A percentile compares a stretch with the other conserved stretches of the same genome.
phyloP scores from a whole-genome alignment of 1,140 invertebrate species.

The Zaprionus ornatus region DNA sequence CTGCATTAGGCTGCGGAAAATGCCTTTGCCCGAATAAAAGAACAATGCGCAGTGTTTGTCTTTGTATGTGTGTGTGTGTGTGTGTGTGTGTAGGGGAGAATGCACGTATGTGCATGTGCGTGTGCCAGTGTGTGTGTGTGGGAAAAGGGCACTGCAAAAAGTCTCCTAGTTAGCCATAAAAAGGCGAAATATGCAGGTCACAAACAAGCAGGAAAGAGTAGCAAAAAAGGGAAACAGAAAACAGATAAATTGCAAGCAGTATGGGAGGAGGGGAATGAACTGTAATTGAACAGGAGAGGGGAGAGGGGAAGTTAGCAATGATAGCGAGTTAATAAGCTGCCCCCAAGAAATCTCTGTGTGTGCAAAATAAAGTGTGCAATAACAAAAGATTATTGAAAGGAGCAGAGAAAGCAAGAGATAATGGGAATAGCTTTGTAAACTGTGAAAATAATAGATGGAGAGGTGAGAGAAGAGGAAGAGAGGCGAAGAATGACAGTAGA shows the following conservation, averaged over 20 bases:
- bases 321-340: conserved; percentile 3
- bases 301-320: conserved; percentile 25
- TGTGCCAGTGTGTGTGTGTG: background rate
- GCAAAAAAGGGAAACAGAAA: background rate
- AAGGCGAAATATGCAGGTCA: conserved; percentile 70
- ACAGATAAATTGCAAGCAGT: conserved; percentile 21
- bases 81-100: background rate
- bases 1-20: conserved; percentile 47
- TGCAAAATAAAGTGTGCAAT: conserved; percentile 1
- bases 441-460: background rate
- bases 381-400: background rate
- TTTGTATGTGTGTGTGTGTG: conserved; percentile 1
- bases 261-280: background rate
- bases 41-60: conserved; percentile 13
- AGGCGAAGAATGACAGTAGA: background rate
- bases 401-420: background rate
- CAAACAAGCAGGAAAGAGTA: conserved; percentile 48
- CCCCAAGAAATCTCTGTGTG: background rate
- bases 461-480: background rate
- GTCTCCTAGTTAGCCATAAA: conserved; percentile 53
- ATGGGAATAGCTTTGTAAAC: background rate
- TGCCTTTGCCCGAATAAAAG: conserved; percentile 37
- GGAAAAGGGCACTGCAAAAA: conserved; percentile 67
- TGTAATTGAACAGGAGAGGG: background rate
- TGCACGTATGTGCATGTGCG: background rate